Base-by-base conservation (phyloP, 2,113 vertebrate species). In the Cynoglossus semilaevis region DNA sequence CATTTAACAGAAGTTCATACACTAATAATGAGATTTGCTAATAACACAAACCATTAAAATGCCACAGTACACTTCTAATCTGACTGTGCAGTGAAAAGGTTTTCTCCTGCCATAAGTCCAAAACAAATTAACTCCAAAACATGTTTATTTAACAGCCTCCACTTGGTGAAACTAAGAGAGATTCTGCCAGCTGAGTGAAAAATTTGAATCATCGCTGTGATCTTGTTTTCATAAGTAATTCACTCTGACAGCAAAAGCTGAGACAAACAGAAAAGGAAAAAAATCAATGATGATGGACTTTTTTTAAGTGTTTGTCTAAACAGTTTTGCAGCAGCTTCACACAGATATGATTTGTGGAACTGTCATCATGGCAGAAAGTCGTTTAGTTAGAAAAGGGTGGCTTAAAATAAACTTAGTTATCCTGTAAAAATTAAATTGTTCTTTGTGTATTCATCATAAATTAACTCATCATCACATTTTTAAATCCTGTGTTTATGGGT, bases 201-300 rank as follows among this genome's bases (percentile, higher is more conserved):
- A 55, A 42, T 62, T 42, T 18, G 16, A 4, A 70, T 52, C 9
- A 51, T 15, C 11, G 2, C n/a, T 9, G 8, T 55, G 44, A 56
- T 72, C 17, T 49, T 70, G 9, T 22, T 76, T 56, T 43, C 17
- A 51, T 4, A 51, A 35, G 40, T 54, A 29, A 60, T 35, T 17
- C 29, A 53, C 1, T 12, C 1, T 8, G 9, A 19, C 11, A 61
- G 18, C 15, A 50, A 15, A 1, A 13, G 12, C 37, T 53, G 43
- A 58, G n/a, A 48, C 47, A 40, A 41, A 9, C 10, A 42, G 9
- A 36, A 12, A 1, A 1, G 13, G 15, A 4, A 1, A 1, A 2
- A 19, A 49, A 55, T 4, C 2, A 29, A 29, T 35, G 17, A 2
- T 43, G n/a, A 51, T 15, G 35, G 2, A 2, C 6, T 52, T 29